phyloP scores from a whole-genome alignment of 2,888 invertebrate species.

The Branchipolynoe longqiensis region DNA sequence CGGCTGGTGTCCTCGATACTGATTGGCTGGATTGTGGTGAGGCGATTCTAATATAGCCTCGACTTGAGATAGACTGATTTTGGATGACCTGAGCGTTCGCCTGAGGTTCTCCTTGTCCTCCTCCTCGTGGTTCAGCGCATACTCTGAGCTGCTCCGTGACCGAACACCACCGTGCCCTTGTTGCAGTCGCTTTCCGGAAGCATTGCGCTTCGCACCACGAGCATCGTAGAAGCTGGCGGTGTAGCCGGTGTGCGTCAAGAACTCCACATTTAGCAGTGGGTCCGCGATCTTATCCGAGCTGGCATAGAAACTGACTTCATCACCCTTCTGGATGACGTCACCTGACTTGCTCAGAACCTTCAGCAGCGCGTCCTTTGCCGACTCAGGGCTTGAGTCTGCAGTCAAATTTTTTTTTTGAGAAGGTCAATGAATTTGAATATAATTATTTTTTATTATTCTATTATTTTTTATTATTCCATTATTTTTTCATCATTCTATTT shows the following conservation, averaged over 20 bases:
- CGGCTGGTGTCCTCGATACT: conserved; percentile 25
- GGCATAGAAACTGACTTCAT: conserved; percentile 44
- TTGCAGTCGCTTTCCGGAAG: neutral
- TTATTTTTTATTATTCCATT: too few relatives aligned
- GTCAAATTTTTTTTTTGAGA: too few relatives aligned
- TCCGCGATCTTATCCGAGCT: conserved; percentile 65
- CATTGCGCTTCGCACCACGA: neutral
- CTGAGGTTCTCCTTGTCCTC: neutral
- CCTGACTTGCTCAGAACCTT: conserved; percentile 74
- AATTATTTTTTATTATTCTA: too few relatives aligned
- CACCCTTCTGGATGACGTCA: conserved; percentile 42
- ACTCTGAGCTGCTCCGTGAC: neutral
- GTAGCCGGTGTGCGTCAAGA: conserved; percentile 48
- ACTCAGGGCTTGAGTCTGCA: conserved; percentile 69
- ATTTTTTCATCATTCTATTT: too few relatives aligned
- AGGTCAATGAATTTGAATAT: too few relatives aligned
- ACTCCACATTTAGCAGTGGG: conserved; percentile 71
- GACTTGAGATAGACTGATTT: conserved; percentile 5
- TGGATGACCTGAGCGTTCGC: conserved; percentile 11
- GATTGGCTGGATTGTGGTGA: conserved; percentile 29
- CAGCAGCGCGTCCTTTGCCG: conserved; percentile 72
- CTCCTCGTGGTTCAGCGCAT: neutral
- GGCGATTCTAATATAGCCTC: conserved; percentile 3
- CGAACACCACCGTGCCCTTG: neutral
- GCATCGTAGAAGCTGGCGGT: neutral